These are phyloP conservation scores for Dolomedes plantarius DNA, from an alignment of 2,888 invertebrate genomes.

Conservation along the genomic window DNA sequence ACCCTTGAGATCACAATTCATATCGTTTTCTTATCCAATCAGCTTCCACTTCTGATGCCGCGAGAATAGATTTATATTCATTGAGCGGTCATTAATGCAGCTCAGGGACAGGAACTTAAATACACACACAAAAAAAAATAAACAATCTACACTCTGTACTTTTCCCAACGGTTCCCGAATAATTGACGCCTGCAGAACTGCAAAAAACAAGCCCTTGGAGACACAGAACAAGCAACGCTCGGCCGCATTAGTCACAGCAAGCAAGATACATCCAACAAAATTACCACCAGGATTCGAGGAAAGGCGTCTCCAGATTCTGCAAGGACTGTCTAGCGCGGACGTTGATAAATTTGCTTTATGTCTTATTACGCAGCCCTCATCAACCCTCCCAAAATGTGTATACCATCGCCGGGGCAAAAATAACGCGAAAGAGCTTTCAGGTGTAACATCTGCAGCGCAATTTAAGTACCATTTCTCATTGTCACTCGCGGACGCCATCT, in stretches of 20 bases:
- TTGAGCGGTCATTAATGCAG: too few relatives aligned
- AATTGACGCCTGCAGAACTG: too few relatives aligned
- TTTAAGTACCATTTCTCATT: constrained; percentile 67
- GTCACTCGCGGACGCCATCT: constrained; percentile 60
- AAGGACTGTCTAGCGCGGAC: constrained; percentile 6
- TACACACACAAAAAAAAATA: too few relatives aligned
- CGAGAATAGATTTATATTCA: too few relatives aligned
- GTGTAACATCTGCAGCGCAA: constrained; percentile 65
- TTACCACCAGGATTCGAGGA: not conserved
- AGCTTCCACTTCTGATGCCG: too few relatives aligned
- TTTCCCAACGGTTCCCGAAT: too few relatives aligned
- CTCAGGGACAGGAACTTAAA: too few relatives aligned
- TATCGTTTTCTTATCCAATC: too few relatives aligned
- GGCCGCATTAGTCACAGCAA: not conserved
- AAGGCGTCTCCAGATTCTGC: not conserved
- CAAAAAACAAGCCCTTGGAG: too few relatives aligned
- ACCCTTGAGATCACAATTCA: too few relatives aligned
- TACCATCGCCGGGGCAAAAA: not conserved
- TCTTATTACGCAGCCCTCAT: constrained; percentile 61
- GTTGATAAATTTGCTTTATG: constrained; percentile 61
- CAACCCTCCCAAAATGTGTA: constrained; percentile 28
- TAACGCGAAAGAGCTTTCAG: constrained; percentile 10
- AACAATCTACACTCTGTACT: too few relatives aligned
- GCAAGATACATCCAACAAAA: not conserved
- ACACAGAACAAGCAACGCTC: too few relatives aligned